A percentile compares a stretch with the other conserved stretches of the same genome.
Evolutionary conservation across 92 coral and sea anemone genomes (phyloP).

Genomic region (Porites divaricata): DNA sequence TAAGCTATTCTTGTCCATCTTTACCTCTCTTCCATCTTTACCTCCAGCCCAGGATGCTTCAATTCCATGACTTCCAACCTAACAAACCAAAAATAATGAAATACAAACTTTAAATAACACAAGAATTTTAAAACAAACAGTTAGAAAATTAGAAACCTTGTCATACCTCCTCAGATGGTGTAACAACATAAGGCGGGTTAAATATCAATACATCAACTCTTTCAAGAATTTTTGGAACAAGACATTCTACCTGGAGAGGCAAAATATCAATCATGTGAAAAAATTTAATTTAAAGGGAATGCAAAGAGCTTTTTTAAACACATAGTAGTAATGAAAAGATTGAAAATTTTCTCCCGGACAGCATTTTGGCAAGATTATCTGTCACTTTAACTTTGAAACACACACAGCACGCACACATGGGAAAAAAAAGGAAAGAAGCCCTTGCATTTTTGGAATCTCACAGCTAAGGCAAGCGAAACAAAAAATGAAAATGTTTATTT

Average conservation of each 20-base stretch:
- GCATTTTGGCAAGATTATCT: too few species aligned
- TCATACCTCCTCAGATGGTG: conserved; percentile 90
- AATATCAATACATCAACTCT: conserved; percentile 85
- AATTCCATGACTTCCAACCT: conserved; percentile 83
- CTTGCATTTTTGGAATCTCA: too few species aligned
- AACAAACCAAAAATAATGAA: background rate
- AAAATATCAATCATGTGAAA: background rate
- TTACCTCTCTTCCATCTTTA: conserved; percentile 84
- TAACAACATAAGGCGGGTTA: conserved; percentile 96
- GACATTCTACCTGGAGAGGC: conserved; percentile 62
- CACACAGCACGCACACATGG: too few species aligned
- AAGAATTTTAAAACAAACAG: background rate
- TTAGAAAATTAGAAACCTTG: background rate
- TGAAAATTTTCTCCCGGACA: too few species aligned
- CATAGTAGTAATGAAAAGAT: too few species aligned
- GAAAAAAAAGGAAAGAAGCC: too few species aligned
- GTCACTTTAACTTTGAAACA: too few species aligned
- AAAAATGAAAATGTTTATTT: too few species aligned
- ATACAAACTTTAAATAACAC: background rate
- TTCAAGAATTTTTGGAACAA: conserved; percentile 58
- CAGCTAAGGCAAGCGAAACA: too few species aligned
- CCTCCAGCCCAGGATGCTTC: conserved; percentile 99
- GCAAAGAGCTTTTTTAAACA: too few species aligned
- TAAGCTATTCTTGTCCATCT: too few species aligned
- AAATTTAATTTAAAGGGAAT: too few species aligned